Evolutionary conservation across 1,140 invertebrate genomes (phyloP), one percentile per base, ranked within the genome.

Genomic region (Hestina assimilis): DNA sequence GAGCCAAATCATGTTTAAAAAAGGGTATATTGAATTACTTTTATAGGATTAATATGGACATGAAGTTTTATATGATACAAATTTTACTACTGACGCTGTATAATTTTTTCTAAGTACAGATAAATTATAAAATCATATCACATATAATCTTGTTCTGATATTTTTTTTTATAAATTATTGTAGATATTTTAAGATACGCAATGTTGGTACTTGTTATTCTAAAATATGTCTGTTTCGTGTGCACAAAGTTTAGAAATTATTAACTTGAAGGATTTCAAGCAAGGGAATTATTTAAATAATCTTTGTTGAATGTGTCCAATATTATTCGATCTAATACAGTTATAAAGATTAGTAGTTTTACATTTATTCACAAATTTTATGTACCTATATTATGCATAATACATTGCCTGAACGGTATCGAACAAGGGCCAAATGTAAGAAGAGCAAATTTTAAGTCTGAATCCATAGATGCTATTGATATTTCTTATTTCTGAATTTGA

Each of bases 71-170:
- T 83, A 83, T 60, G 59, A 82, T 79, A 79, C 70, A 76, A 79
- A 79, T 79, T 83, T 84, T 83, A 80, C 72, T 79, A 81, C 66
- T 75, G 65, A 77, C 63, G 63, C 72, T 80, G 66, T 81, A 72
- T 29, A 79, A 73, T 73, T 75, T 81, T 84, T 81, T 78, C 69
- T 83, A 83, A 83, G 77, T 83, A 81, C 80, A 85, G 65, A 72
- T 85, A 85, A 73, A 74, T 83, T 72, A 71, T 79, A 74, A 75
- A 70, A 64, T 83, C 83, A 85, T 87, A 83, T 87, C 82, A 83
- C 72, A 60, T n/a, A 63, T 73, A 68, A 66, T 77, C 64, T 77
- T 79, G 65, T 73, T 80, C 66, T 65, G 66, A 59, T 65, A 63
- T 53, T 14, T 38, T 38, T n/a, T 72, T 65, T 75, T 79, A 58